Percentiles rank a stretch among this genome's conserved stretches.
Evolutionary conservation across 2,797 vertebrate species (phyloP).

Genomic region (Natrix natrix): DNA sequence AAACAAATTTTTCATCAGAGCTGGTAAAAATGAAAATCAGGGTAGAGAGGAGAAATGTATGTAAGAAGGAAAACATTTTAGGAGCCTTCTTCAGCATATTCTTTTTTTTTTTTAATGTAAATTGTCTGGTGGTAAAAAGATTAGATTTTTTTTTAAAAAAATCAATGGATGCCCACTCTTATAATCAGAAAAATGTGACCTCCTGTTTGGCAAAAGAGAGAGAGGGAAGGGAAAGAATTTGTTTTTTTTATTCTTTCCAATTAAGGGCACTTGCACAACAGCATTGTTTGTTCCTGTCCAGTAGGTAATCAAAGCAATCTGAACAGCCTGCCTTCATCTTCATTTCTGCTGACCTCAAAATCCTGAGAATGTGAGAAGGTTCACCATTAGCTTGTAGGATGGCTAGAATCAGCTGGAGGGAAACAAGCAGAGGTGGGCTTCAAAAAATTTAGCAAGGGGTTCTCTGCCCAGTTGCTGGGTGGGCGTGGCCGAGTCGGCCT

Average conservation of each 20-base stretch:
- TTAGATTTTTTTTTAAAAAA: background rate
- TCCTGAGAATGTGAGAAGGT: background rate
- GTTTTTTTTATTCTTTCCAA: background rate
- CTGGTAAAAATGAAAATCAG: conserved; percentile 11
- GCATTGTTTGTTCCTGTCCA: background rate
- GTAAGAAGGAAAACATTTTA: conserved; percentile 29
- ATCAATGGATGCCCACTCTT: background rate
- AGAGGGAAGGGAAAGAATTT: background rate
- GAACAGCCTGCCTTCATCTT: background rate
- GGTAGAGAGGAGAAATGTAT: background rate
- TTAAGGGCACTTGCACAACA: background rate
- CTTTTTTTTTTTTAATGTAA: conserved; percentile 7
- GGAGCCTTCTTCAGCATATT: conserved; percentile 20
- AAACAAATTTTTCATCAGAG: conserved; percentile 28
- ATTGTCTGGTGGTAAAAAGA: conserved; percentile 7
- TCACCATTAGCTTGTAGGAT: background rate
- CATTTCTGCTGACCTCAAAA: background rate
- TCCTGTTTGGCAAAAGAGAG: background rate
- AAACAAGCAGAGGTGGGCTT: background rate
- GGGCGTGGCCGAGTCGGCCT: too few species aligned
- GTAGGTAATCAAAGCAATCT: background rate
- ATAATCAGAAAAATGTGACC: background rate
- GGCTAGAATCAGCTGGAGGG: background rate
- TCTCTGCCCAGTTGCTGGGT: too few species aligned
- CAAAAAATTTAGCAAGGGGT: too few species aligned